Percentiles rank a stretch among this genome's conserved stretches.
Conservation (phyloP, 2,888 invertebrate species). For the Caradrina clavipalpis region DNA sequence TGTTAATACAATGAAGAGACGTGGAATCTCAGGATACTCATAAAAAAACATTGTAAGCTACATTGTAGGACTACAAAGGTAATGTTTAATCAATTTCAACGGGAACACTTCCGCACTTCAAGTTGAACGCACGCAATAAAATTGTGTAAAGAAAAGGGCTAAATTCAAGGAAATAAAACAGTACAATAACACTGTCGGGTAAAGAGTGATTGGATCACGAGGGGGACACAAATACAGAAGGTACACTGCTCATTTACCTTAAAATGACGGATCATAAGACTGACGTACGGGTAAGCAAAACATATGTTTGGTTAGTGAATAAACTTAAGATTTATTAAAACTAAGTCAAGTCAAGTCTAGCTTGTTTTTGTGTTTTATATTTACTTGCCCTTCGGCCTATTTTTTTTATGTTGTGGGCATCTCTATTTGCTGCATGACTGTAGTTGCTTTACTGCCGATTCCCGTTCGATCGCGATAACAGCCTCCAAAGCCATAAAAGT, state of each 20-base stretch:
- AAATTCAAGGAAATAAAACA: constrained; percentile 62
- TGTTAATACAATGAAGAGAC: constrained; percentile 5
- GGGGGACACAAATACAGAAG: constrained; percentile 30
- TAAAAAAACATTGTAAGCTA: constrained; percentile 26
- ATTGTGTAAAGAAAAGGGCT: constrained; percentile 60
- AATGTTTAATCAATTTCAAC: constrained; percentile 55
- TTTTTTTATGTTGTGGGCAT: constrained; percentile 10
- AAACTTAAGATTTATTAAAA: too few relatives aligned
- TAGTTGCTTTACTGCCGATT: constrained; percentile 67
- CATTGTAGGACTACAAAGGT: constrained; percentile 34
- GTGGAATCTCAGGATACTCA: constrained; percentile 3
- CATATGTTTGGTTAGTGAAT: too few relatives aligned
- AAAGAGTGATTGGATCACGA: constrained; percentile 64
- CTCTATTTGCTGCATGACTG: constrained; percentile 63
- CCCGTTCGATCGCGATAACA: constrained; percentile 71
- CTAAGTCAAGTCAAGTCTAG: too few relatives aligned
- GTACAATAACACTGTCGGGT: constrained; percentile 58
- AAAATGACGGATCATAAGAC: background rate
- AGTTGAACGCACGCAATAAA: constrained; percentile 30
- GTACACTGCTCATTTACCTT: background rate
- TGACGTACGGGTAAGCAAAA: background rate
- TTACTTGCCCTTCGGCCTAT: constrained; percentile 21
- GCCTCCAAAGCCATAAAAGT: constrained; percentile 73
- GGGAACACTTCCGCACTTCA: constrained; percentile 40
- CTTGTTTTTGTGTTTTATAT: background rate